Conservation (phyloP, 2,113 vertebrate species). For the Trinectes maculatus region DNA sequence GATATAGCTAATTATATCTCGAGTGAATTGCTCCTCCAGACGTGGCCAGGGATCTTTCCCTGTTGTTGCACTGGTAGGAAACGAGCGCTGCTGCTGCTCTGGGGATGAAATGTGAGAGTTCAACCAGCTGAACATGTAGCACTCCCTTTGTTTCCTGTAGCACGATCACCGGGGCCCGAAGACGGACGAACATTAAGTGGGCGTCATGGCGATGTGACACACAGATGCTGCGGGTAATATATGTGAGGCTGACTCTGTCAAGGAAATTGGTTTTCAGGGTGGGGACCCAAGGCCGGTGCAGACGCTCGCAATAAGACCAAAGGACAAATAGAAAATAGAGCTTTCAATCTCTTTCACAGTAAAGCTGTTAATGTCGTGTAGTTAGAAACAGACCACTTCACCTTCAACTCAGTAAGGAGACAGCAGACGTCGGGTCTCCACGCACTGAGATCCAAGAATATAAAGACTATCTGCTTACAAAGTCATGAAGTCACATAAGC, state of each 20-base stretch:
- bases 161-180: constrained; percentile 19
- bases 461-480: too few relatives aligned
- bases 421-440: not conserved
- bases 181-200: constrained; percentile 49
- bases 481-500: too few relatives aligned
- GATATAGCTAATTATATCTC: constrained; percentile 76
- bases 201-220: constrained; percentile 29
- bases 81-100: constrained; percentile 20
- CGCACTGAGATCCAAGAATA: constrained; percentile 6
- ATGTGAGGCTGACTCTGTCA: constrained; percentile 51
- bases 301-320: constrained; percentile 55
- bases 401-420: constrained; percentile 21
- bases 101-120: constrained; percentile 33
- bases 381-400: constrained; percentile 29
- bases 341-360: constrained; percentile 57
- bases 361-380: constrained; percentile 54
- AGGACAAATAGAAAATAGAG: constrained; percentile 44
- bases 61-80: constrained; percentile 38
- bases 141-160: constrained; percentile 24
- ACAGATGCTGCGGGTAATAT: constrained; percentile 48
- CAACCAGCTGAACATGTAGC: constrained; percentile 19
- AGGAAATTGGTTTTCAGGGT: constrained; percentile 67
- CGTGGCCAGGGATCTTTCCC: constrained; percentile 34
- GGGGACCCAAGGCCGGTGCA: constrained; percentile 61
- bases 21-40: constrained; percentile 62